These are phyloP conservation scores for Camarhynchus parvulus DNA, from an alignment of 2,113 vertebrate genomes.

Conservation along the genomic window DNA sequence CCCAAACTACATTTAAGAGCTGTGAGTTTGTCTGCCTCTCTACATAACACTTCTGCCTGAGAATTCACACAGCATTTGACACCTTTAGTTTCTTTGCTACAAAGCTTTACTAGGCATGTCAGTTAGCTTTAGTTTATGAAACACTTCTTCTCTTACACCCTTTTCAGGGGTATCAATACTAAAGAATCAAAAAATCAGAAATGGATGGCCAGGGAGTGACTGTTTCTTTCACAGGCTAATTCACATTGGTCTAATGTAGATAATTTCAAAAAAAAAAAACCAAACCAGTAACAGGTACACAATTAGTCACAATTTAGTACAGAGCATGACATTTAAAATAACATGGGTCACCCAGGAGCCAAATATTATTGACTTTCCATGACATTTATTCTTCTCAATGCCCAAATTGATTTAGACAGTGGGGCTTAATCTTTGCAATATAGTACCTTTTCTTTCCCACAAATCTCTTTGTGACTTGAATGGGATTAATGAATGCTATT, in stretches of 20 bases:
- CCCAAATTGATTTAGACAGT: background rate
- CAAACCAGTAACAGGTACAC: background rate
- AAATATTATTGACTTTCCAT: constrained; percentile 35
- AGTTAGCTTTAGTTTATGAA: background rate
- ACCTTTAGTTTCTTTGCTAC: background rate
- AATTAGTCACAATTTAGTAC: constrained; percentile 22
- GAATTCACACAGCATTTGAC: background rate
- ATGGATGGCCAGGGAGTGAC: background rate
- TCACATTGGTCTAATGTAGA: background rate
- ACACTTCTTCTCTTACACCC: background rate
- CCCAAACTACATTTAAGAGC: background rate
- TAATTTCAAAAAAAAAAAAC: background rate
- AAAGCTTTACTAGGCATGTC: background rate
- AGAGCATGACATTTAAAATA: constrained; percentile 41
- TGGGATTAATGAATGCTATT: background rate
- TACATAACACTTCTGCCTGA: background rate
- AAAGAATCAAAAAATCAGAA: background rate
- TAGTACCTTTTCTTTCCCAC: background rate
- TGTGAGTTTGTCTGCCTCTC: background rate
- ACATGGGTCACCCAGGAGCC: background rate
- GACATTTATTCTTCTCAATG: constrained; percentile 27
- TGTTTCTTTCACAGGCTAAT: background rate
- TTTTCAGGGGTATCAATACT: background rate
- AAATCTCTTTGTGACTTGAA: background rate
- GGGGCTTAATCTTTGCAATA: background rate